Evolutionary conservation across 2,797 vertebrate species (phyloP), one percentile per base, ranked within the genome.

Genomic region (Arnoldichthys spilopterus): DNA sequence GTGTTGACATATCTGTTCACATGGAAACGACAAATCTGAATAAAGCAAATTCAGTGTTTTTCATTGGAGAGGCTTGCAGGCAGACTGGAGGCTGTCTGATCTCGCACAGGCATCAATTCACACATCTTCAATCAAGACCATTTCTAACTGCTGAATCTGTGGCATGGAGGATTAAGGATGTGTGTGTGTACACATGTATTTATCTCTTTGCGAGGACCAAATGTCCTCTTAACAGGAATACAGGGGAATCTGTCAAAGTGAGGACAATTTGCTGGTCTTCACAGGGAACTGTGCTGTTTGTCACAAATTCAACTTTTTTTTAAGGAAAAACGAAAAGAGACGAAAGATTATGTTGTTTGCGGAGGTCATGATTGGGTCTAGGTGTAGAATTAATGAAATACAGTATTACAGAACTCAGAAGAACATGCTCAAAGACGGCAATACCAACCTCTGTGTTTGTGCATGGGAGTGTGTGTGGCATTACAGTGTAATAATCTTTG

Each of bases 161-260:
- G 16, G 43, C 22, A 54, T 45, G 7, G 2, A 67, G 49, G 49
- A 56, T 79, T 58, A 22, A 32, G 8, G 15, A 20, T 49, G 49
- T 66, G 70, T 51, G 20, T n/a, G 47, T 45, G 77, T 26, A 40
- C 47, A 22, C 16, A 24, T 69, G 75, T 37, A 16, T 77, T 28
- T 37, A 3, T 37, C 34, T 7, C 34, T 37, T 37, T 37, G 34
- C 7, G 34, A 37, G 34, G 34, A 37, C 34, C 34, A 37, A 37
- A 37, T 3, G 34, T 37, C 34, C 34, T 37, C 34, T 3, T 37
- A 37, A 37, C 7, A 37, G 34, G 34, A 37, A 37, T 37, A 37
- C 34, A 3, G 7, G 34, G 7, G 7, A 37, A 37, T 37, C 34
- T 37, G 34, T 7, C 3, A 3, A 37, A 37, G 7, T 37, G 34